These are phyloP conservation scores for Agraylea sexmaculata DNA, from an alignment of 1,140 invertebrate genomes.

Conservation along the genomic window DNA sequence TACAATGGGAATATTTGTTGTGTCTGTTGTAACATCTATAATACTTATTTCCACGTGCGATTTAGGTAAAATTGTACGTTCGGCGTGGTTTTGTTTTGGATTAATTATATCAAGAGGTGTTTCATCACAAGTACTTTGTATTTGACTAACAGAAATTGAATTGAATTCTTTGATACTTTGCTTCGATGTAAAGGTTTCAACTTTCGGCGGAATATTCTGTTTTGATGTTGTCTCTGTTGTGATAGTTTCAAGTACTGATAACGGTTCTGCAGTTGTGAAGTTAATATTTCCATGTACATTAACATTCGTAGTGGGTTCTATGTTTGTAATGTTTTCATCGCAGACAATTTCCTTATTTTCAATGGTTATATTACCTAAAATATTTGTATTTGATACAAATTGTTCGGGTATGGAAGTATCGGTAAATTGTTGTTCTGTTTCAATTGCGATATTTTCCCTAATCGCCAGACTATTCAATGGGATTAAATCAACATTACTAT, in stretches of 20 bases:
- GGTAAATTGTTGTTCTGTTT: constrained; percentile 32
- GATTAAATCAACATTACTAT: constrained; percentile 32
- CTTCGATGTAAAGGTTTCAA: constrained; percentile 5
- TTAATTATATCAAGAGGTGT: constrained; percentile 19
- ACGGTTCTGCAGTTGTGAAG: too few relatives aligned
- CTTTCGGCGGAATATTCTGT: too few relatives aligned
- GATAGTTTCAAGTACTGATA: too few relatives aligned
- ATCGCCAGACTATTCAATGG: constrained; percentile 39
- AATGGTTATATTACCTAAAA: too few relatives aligned
- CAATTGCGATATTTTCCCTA: constrained; percentile 30
- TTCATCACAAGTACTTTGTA: constrained; percentile 22
- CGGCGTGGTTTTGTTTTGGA: constrained; percentile 22
- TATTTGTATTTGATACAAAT: too few relatives aligned
- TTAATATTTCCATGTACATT: too few relatives aligned
- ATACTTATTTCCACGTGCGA: constrained; percentile 23
- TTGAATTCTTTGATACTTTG: constrained; percentile 11
- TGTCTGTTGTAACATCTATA: constrained; percentile 23
- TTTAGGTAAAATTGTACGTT: constrained; percentile 22
- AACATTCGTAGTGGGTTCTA: too few relatives aligned
- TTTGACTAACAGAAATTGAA: constrained; percentile 20
- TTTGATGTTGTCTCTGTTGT: too few relatives aligned
- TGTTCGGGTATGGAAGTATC: constrained; percentile 27
- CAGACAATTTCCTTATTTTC: too few relatives aligned
- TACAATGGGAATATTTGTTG: constrained; percentile 13
- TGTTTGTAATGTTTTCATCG: too few relatives aligned